A percentile compares a stretch with the other conserved stretches of the same genome.
phyloP scores from a whole-genome alignment of 2,113 vertebrate species.

The Sardina pilchardus region DNA sequence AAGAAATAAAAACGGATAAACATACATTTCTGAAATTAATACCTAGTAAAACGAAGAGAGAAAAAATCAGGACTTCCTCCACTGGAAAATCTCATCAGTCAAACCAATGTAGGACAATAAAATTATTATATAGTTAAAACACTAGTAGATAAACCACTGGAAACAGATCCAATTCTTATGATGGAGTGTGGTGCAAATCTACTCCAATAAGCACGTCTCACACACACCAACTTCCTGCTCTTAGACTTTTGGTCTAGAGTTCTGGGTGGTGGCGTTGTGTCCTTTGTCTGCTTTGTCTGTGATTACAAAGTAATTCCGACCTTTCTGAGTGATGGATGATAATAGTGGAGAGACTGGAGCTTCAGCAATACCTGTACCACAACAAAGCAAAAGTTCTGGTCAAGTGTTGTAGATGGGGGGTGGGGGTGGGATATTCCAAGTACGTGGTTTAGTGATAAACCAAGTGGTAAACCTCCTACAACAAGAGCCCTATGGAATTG shows the following conservation, averaged over 20 bases:
- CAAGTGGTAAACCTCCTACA: no score
- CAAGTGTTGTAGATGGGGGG: background rate
- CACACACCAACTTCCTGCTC: background rate
- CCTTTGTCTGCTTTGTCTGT: slow-evolving; percentile 86
- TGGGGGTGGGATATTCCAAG: no score
- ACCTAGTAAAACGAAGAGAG: no score
- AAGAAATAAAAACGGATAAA: background rate
- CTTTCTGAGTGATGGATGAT: slow-evolving; percentile 84
- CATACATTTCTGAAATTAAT: slow-evolving; percentile 32
- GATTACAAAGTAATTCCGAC: slow-evolving; percentile 89
- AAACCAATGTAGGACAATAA: background rate
- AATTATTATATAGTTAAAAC: background rate
- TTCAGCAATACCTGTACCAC: slow-evolving; percentile 81
- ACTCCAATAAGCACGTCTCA: background rate
- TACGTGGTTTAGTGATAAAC: no score
- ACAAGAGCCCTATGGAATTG: no score
- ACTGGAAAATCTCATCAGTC: background rate
- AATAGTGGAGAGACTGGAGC: slow-evolving; percentile 85
- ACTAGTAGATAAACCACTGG: background rate
- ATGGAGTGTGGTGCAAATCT: background rate
- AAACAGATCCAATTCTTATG: background rate
- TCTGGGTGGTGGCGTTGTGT: slow-evolving; percentile 42
- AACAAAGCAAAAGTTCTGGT: background rate
- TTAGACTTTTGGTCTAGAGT: slow-evolving; percentile 29
- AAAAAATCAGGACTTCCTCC: background rate